phyloP scores from a whole-genome alignment of 2,113 vertebrate species.

The Arenaria interpres region DNA sequence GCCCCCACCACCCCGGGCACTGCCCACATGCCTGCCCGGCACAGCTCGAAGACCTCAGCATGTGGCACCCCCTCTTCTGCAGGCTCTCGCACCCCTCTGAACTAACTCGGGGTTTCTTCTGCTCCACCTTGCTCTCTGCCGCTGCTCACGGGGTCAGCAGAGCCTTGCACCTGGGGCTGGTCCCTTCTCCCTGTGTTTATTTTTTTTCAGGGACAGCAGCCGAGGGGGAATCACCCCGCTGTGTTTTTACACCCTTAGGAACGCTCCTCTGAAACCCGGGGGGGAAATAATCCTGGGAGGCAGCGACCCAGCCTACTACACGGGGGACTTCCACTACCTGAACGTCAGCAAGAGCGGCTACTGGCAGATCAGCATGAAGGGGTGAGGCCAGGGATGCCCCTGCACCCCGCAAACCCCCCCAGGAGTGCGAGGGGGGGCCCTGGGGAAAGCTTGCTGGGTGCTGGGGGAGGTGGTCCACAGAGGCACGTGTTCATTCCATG shows the following conservation, averaged over 20 bases:
- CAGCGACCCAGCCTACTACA: slow-evolving; percentile 90
- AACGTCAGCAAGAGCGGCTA: slow-evolving; percentile 80
- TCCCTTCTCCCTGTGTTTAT: not conserved
- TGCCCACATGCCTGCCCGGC: not conserved
- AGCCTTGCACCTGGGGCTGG: accelerated
- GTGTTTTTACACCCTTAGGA: slow-evolving; percentile 71
- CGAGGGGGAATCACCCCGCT: accelerated
- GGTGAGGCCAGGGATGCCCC: slow-evolving; percentile 73
- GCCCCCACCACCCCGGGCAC: not conserved
- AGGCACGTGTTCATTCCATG: accelerated
- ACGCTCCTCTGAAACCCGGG: slow-evolving; percentile 80
- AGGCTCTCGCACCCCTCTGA: not conserved
- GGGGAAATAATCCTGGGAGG: slow-evolving; percentile 93
- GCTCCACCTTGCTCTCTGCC: not conserved
- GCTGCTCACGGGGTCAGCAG: accelerated
- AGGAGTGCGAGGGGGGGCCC: not conserved
- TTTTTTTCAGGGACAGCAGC: not conserved
- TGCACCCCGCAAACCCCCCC: not conserved
- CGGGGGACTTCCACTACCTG: slow-evolving; percentile 88
- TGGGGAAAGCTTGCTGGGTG: not conserved
- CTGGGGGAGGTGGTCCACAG: not conserved
- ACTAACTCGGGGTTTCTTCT: not conserved
- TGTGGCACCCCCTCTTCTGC: not conserved
- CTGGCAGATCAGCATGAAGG: slow-evolving; percentile 93
- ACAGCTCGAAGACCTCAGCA: not conserved